Percentiles rank a stretch among this genome's conserved stretches.
These are phyloP conservation scores for Aplocera efformata DNA, from an alignment of 2,888 invertebrate genomes.

Conservation along the genomic window DNA sequence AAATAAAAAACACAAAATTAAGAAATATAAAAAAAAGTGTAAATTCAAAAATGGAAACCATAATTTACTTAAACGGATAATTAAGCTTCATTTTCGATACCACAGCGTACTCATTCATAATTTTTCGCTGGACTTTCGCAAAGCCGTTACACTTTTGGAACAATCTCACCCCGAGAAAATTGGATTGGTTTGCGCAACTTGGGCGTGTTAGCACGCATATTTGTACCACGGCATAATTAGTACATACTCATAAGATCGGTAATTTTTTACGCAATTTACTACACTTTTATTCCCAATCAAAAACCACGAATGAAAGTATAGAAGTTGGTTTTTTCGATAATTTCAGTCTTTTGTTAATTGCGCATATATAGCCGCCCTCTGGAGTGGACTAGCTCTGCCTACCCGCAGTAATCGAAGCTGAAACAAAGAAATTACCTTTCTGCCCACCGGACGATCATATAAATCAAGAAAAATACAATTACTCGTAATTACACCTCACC, in stretches of 20 bases:
- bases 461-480: conserved; percentile 73
- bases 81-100: conserved; percentile 23
- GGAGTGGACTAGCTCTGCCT: conserved; percentile 9
- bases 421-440: conserved; percentile 69
- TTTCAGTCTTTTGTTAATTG: too few relatives aligned
- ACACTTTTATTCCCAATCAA: too few relatives aligned
- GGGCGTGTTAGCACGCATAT: too few relatives aligned
- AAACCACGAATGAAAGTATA: too few relatives aligned
- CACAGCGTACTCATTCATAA: conserved; percentile 26
- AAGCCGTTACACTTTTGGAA: conserved; percentile 17
- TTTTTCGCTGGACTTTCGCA: conserved; percentile 23
- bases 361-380: too few relatives aligned
- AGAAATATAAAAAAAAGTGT: neutral
- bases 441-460: conserved; percentile 51
- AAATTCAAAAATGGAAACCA: conserved; percentile 17
- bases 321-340: too few relatives aligned
- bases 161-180: neutral
- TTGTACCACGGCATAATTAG: too few relatives aligned
- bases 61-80: conserved; percentile 25
- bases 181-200: too few relatives aligned
- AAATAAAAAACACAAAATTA: neutral
- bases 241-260: too few relatives aligned
- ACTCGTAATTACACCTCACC: conserved; percentile 61
- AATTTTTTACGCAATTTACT: too few relatives aligned
- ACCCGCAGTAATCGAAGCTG: conserved; percentile 34